phyloP scores from a whole-genome alignment of 2,113 vertebrate species.

The Emydocephalus ijimae region DNA sequence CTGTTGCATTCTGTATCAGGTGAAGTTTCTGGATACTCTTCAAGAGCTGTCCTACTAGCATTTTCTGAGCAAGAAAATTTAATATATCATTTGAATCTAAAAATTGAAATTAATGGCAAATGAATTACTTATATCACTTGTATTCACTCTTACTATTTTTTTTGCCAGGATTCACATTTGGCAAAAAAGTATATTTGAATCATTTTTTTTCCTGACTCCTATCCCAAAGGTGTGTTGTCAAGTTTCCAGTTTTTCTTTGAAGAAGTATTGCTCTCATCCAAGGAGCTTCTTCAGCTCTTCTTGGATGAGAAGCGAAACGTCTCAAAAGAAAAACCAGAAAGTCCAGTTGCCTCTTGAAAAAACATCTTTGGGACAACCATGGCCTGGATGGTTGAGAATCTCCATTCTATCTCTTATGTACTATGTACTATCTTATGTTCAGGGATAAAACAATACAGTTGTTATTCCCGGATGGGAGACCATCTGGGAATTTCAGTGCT shows the following conservation, averaged over 20 bases:
- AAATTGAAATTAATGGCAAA: not conserved
- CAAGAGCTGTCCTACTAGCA: not conserved
- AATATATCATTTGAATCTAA: not conserved
- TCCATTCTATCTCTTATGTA: not conserved
- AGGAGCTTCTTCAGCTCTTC: too few relatives aligned
- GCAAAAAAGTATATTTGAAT: not conserved
- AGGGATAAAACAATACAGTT: not conserved
- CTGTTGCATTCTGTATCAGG: not conserved
- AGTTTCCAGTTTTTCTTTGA: too few relatives aligned
- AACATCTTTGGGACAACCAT: too few relatives aligned
- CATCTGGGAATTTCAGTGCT: not conserved
- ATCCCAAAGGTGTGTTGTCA: too few relatives aligned
- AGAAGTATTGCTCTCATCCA: too few relatives aligned
- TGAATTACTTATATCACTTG: not conserved
- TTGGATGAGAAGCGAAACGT: too few relatives aligned
- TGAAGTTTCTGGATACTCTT: not conserved
- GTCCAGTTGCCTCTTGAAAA: too few relatives aligned
- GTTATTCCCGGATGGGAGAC: not conserved
- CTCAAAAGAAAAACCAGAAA: too few relatives aligned
- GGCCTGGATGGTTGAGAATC: too few relatives aligned
- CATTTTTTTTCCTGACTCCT: not conserved
- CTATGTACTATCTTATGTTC: not conserved
- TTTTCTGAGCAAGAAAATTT: not conserved
- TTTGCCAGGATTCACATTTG: not conserved
- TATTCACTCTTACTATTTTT: not conserved